phyloP scores from a whole-genome alignment of 2,113 vertebrate species.

The Dendrocopos noguchii region DNA sequence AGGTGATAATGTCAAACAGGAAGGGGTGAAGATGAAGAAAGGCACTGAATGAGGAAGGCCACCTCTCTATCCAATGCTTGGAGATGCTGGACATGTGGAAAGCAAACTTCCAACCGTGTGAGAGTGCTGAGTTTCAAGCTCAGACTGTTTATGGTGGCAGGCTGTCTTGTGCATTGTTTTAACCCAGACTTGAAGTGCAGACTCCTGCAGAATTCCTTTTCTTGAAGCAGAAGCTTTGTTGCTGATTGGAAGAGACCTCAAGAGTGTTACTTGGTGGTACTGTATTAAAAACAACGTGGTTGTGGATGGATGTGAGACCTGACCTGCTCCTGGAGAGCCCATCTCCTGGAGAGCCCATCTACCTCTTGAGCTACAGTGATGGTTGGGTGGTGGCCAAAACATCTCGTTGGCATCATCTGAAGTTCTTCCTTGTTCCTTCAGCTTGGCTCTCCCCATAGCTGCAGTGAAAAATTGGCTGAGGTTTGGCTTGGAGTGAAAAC shows the following conservation, averaged over 20 bases:
- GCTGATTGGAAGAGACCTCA: fast-evolving
- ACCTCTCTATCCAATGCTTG: fast-evolving
- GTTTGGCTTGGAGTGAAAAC: neutral
- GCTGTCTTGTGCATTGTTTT: too few species aligned
- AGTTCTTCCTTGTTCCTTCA: neutral
- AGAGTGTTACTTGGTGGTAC: fast-evolving
- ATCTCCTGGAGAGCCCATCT: too few species aligned
- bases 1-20: fast-evolving
- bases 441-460: fast-evolving
- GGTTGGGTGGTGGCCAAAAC: neutral
- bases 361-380: too few species aligned
- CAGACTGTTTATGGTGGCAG: fast-evolving
- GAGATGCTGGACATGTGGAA: neutral
- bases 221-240: neutral
- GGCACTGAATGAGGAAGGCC: fast-evolving
- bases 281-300: fast-evolving
- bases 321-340: neutral
- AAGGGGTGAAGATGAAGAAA: fast-evolving
- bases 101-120: fast-evolving
- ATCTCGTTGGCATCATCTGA: neutral
- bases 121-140: fast-evolving
- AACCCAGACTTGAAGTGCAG: too few species aligned
- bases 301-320: neutral
- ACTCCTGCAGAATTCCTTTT: fast-evolving
- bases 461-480: fast-evolving